Percentiles rank a stretch among this genome's conserved stretches.
phyloP scores from a whole-genome alignment of 2,113 vertebrate genomes.

The Campylorhamphus procurvoides region DNA sequence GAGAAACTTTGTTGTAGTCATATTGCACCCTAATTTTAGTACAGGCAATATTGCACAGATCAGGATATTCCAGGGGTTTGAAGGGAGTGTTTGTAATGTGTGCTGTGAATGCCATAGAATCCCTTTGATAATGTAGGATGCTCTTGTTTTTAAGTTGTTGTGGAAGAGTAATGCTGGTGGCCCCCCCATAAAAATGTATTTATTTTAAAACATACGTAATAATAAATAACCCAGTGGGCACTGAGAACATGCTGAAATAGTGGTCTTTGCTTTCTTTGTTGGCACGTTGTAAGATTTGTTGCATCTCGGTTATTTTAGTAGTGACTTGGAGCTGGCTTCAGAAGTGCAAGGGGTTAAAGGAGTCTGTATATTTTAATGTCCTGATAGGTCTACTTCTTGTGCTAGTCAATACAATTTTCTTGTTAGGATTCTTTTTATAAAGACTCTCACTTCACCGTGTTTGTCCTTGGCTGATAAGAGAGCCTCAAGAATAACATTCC shows the following conservation, averaged over 20 bases:
- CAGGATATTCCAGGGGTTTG: neutral
- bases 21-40: neutral
- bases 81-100: neutral
- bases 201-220: neutral
- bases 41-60: neutral
- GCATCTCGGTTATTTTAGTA: neutral
- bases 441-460: neutral
- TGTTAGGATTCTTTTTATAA: neutral
- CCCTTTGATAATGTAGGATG: neutral
- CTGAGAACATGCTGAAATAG: neutral
- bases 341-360: neutral
- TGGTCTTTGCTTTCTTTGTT: neutral
- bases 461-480: constrained; percentile 4
- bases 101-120: neutral
- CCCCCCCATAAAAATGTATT: neutral
- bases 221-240: neutral
- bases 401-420: neutral
- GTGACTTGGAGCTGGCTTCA: neutral
- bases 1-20: neutral
- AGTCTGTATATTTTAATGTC: neutral
- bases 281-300: neutral
- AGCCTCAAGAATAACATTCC: neutral
- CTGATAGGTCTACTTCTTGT: neutral
- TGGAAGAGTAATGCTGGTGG: neutral
- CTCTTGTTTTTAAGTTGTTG: neutral